A percentile compares a stretch with the other conserved stretches of the same genome.
These are phyloP conservation scores for Sarcophaga variegata DNA, from an alignment of 2,888 invertebrate genomes.

Conservation along the genomic window DNA sequence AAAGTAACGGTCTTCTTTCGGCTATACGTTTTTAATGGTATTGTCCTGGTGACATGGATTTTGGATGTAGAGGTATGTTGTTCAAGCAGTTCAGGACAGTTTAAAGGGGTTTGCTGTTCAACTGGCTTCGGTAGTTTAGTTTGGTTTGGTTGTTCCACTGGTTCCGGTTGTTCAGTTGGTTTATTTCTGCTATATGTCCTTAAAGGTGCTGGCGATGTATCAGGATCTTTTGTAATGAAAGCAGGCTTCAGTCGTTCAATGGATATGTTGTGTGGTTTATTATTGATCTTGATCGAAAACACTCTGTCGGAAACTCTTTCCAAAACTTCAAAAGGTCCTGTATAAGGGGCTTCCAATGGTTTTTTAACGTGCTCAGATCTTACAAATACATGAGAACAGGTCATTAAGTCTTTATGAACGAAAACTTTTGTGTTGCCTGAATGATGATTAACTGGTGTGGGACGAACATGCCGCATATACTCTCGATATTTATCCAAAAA, in stretches of 20 bases:
- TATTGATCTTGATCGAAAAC: not conserved
- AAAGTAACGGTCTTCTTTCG: slow-evolving; percentile 9
- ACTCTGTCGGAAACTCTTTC: not conserved
- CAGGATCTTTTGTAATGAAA: slow-evolving; percentile 1
- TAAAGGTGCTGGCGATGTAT: not conserved
- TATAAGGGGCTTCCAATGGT: not conserved
- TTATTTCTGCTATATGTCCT: too few species aligned
- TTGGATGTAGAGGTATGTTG: not conserved
- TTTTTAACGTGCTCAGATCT: not conserved
- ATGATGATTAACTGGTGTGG: not conserved
- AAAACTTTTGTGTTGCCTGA: not conserved
- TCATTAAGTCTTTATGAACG: not conserved
- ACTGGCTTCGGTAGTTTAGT: not conserved
- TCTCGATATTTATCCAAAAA: slow-evolving; percentile 4
- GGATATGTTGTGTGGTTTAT: not conserved
- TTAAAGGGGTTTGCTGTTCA: not conserved
- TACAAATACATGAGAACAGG: not conserved
- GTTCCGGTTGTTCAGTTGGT: not conserved
- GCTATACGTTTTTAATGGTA: slow-evolving; percentile 4
- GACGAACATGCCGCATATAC: not conserved
- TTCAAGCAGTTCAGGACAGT: not conserved
- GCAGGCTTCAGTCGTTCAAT: slow-evolving; percentile 2
- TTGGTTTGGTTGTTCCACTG: not conserved
- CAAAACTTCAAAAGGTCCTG: not conserved
- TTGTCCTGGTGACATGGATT: not conserved